Conservation (phyloP, 2,113 vertebrate genomes). For the Nothoprocta perdicaria region DNA sequence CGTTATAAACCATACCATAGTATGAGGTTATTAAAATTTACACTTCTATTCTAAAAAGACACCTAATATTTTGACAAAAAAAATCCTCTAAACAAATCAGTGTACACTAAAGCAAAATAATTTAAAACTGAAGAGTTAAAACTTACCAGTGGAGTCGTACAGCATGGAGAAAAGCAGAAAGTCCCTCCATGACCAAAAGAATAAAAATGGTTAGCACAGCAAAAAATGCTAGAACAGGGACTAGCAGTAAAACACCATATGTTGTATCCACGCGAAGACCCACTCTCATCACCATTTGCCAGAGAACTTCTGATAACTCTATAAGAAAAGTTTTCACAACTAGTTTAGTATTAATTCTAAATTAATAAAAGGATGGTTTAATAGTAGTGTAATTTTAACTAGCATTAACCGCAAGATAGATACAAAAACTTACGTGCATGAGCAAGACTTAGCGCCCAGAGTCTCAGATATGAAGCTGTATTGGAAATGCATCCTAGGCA, state of each 20-base stretch:
- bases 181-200: constrained; percentile 95
- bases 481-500: constrained; percentile 97
- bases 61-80: neutral
- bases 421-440: constrained; percentile 89
- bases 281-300: constrained; percentile 92
- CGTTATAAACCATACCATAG: neutral
- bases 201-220: constrained; percentile 90
- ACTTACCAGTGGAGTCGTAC: constrained; percentile 94
- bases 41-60: neutral
- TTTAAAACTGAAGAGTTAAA: neutral
- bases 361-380: neutral
- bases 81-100: neutral
- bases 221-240: constrained; percentile 88
- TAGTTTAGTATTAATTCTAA: neutral
- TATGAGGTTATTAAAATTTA: neutral
- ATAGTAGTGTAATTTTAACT: neutral
- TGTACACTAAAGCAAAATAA: neutral
- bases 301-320: constrained; percentile 96
- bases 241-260: constrained; percentile 84
- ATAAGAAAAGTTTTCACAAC: neutral
- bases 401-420: neutral
- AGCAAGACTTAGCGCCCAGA: constrained; percentile 97
- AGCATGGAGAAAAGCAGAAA: constrained; percentile 98
- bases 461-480: constrained; percentile 94
- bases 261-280: constrained; percentile 85